Conservation (phyloP, 2,888 invertebrate genomes). For the Cistogaster globosa region DNA sequence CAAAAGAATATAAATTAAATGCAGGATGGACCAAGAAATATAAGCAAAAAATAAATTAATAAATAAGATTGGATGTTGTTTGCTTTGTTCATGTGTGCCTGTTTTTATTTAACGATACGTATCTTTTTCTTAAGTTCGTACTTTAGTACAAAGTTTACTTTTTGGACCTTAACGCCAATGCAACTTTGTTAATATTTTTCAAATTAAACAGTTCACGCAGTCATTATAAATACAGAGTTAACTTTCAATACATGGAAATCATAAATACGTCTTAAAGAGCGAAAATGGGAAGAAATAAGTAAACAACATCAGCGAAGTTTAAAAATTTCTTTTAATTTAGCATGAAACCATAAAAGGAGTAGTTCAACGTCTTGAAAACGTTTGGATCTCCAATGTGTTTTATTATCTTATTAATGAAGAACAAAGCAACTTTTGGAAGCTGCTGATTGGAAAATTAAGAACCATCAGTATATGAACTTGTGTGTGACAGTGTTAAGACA, state of each 20-base stretch:
- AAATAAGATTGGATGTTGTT: conserved; percentile 26
- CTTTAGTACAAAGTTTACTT: conserved; percentile 28
- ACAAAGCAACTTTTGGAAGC: conserved; percentile 43
- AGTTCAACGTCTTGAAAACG: conserved; percentile 50
- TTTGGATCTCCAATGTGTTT: conserved; percentile 56
- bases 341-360: conserved; percentile 77
- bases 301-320: conserved; percentile 73
- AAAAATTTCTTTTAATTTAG: conserved; percentile 79
- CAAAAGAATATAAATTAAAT: conserved; percentile 35
- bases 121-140: conserved; percentile 6
- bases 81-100: conserved; percentile 17
- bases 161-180: conserved; percentile 55
- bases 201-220: conserved; percentile 80
- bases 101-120: conserved; percentile 43
- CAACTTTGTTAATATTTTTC: conserved; percentile 79
- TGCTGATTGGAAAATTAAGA: conserved; percentile 59
- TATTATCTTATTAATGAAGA: conserved; percentile 22
- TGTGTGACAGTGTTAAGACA: not conserved
- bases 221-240: conserved; percentile 73
- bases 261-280: conserved; percentile 53
- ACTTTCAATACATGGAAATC: conserved; percentile 47
- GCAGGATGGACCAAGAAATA: conserved; percentile 14
- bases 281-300: conserved; percentile 6
- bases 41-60: not conserved
- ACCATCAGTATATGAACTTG: conserved; percentile 50